Percentiles rank a stretch among this genome's conserved stretches.
Evolutionary conservation across 2,113 vertebrate genomes (phyloP).

Genomic region (Pygoscelis adeliae): DNA sequence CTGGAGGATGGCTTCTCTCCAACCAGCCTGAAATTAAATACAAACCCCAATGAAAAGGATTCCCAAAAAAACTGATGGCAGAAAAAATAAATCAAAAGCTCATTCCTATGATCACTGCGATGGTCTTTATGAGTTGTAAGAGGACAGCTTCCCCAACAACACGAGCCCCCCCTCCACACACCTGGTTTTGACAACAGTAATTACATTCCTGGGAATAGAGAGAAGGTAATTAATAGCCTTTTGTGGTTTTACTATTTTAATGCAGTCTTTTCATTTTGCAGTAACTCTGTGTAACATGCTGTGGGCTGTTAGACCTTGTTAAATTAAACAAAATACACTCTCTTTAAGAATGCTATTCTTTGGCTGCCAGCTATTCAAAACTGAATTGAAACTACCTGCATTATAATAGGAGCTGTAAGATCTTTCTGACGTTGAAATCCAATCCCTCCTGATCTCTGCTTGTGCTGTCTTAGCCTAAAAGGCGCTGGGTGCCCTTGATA

Average conservation of each 20-base stretch:
- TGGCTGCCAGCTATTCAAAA: conserved; percentile 64
- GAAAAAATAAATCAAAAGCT: conserved; percentile 24
- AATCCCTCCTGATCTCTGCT: conserved; percentile 57
- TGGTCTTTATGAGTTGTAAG: not conserved
- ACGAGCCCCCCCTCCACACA: not conserved
- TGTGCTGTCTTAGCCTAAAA: conserved; percentile 52
- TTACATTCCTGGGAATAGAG: conserved; percentile 47
- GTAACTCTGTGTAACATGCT: conserved; percentile 49
- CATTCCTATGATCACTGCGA: not conserved
- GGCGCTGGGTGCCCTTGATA: conserved; percentile 40
- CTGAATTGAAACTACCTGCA: conserved; percentile 54
- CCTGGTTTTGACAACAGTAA: conserved; percentile 63
- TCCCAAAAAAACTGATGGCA: not conserved
- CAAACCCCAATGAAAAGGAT: conserved; percentile 19
- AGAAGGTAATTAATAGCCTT: conserved; percentile 60
- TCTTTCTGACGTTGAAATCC: conserved; percentile 59
- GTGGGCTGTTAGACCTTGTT: conserved; percentile 65
- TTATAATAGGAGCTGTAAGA: conserved; percentile 52
- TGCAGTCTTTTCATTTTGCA: conserved; percentile 48
- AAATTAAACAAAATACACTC: conserved; percentile 68
- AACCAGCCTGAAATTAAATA: conserved; percentile 37
- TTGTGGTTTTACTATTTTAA: conserved; percentile 62
- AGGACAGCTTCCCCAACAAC: conserved; percentile 9
- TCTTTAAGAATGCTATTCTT: conserved; percentile 63
- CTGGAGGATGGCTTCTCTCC: conserved; percentile 49